phyloP scores from a whole-genome alignment of 2,888 invertebrate species.

The Tipula lateralis region DNA sequence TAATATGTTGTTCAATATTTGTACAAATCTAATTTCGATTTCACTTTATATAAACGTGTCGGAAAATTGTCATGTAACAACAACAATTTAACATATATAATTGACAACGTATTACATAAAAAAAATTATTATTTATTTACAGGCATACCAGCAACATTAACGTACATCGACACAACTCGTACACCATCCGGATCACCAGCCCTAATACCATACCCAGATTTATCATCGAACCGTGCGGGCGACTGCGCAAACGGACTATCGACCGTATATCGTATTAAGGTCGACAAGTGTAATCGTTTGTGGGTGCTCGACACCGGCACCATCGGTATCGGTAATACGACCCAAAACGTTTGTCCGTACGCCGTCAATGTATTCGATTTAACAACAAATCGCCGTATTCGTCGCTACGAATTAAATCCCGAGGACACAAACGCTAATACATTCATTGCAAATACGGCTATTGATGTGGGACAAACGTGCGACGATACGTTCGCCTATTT shows the following conservation, averaged over 20 bases:
- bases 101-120: not conserved
- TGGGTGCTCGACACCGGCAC: conserved; percentile 84
- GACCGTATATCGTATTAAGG: conserved; percentile 74
- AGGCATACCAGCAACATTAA: conserved; percentile 78
- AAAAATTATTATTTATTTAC: conserved; percentile 32
- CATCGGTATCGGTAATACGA: conserved; percentile 71
- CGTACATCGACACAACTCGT: conserved; percentile 67
- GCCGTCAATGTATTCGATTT: conserved; percentile 73
- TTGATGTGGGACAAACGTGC: conserved; percentile 69
- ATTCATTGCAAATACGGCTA: conserved; percentile 81
- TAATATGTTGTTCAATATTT: not conserved
- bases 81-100: not conserved
- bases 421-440: conserved; percentile 72
- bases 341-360: conserved; percentile 74
- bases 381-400: conserved; percentile 63
- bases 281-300: conserved; percentile 70
- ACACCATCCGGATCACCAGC: conserved; percentile 66
- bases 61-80: not conserved
- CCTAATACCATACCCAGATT: conserved; percentile 73
- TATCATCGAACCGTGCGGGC: conserved; percentile 67
- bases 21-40: not conserved
- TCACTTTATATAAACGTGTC: not conserved
- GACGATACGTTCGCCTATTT: conserved; percentile 75
- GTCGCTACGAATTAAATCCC: conserved; percentile 62
- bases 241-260: conserved; percentile 69